phyloP scores from a whole-genome alignment of 92 coral and sea anemone species.

The Epizoanthus rinbou region DNA sequence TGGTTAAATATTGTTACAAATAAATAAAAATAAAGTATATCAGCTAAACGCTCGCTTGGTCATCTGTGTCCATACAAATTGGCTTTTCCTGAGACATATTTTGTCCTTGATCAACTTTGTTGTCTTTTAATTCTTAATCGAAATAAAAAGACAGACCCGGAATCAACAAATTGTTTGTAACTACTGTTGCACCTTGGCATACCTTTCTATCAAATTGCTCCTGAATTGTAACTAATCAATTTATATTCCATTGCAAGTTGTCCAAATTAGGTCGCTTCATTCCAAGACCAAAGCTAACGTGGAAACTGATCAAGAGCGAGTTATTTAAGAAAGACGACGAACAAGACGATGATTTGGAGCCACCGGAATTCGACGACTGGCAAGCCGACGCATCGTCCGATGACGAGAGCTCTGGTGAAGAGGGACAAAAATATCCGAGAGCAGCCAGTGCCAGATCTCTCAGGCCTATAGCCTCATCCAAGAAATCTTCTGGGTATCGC shows the following conservation, averaged over 20 bases:
- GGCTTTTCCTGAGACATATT: too few species aligned
- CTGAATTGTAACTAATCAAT: too few species aligned
- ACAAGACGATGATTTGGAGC: conserved; percentile 6
- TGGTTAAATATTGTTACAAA: too few species aligned
- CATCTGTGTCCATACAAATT: too few species aligned
- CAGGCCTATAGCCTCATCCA: conserved; percentile 1
- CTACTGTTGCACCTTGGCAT: too few species aligned
- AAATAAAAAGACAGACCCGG: too few species aligned
- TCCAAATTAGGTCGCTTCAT: conserved; percentile 8
- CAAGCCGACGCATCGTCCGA: conserved; percentile 25
- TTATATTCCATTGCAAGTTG: not conserved
- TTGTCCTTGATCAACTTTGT: too few species aligned
- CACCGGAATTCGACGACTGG: conserved; percentile 38
- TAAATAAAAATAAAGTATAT: too few species aligned
- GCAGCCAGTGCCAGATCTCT: not conserved
- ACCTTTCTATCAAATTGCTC: too few species aligned
- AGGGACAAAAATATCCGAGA: not conserved
- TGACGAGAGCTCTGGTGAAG: conserved; percentile 25
- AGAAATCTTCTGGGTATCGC: not conserved
- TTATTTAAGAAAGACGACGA: conserved; percentile 17
- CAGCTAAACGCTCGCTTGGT: too few species aligned
- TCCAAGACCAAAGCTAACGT: conserved; percentile 32
- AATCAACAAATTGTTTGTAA: too few species aligned
- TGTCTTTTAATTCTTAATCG: too few species aligned
- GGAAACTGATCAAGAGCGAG: conserved; percentile 38